Evolutionary conservation across 2,888 invertebrate species (phyloP).

Genomic region (Eristalis arbustorum): DNA sequence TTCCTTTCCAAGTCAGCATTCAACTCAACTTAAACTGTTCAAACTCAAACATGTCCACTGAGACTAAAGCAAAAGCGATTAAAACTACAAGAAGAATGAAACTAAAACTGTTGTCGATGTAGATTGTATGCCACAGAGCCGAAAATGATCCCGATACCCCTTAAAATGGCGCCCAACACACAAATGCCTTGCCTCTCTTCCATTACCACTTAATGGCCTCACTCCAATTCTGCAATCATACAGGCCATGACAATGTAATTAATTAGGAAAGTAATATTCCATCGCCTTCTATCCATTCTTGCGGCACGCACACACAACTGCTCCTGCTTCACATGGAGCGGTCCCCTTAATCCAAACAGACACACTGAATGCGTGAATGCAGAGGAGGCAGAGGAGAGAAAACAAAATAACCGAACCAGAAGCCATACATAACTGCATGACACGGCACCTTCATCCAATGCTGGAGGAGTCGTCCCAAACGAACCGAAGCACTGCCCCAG

Average conservation of each 20-base stretch:
- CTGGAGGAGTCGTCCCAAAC: slow-evolving; percentile 34
- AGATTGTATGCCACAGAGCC: no score
- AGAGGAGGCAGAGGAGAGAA: not conserved
- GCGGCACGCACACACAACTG: not conserved
- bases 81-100: no score
- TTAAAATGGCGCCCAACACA: not conserved
- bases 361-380: not conserved
- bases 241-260: not conserved
- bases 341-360: slow-evolving; percentile 18
- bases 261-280: not conserved
- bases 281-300: not conserved
- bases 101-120: no score
- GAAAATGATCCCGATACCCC: not conserved
- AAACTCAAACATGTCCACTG: no score
- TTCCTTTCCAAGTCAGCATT: no score
- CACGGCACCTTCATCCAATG: slow-evolving; percentile 48
- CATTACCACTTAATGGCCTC: not conserved
- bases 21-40: no score
- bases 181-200: not conserved
- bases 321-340: not conserved
- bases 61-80: no score
- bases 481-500: slow-evolving; percentile 14
- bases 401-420: slow-evolving; percentile 15
- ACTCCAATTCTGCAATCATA: not conserved
- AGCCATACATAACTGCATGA: slow-evolving; percentile 32